Base-by-base conservation (phyloP, 1,140 invertebrate genomes). In the Leptonema lineaticorne region DNA sequence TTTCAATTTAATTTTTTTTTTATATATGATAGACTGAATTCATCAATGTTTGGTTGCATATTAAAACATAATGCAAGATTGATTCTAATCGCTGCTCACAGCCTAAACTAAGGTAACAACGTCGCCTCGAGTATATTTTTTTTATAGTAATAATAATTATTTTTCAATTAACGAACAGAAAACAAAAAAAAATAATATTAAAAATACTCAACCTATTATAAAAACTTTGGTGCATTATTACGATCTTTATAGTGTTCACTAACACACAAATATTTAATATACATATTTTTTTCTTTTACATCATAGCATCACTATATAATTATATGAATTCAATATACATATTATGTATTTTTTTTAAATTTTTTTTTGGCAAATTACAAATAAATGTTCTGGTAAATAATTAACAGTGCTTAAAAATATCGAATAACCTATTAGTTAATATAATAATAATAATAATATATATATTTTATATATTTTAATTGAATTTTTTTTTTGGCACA, bases 101-200 rank as follows among this genome's bases (percentile, higher is more conserved):
- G 68, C 68, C 68, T 69, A 69, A 69, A 69, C 68, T 69, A 69
- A 69, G 68, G 63, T 69, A 69, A 69, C 68, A 65, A 48, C 63
- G 67, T 69, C 62, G 28, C 62, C 50, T 57, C 53, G 30, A 63
- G 37, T 56, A 57, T 37, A 69, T 63, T 33, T 37, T 65, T 24
- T 30, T 50, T 48, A n/a, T 16, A 16, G 14, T 41, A 41, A 63
- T 22, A 41, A n/a, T n/a, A n/a, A n/a, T n/a, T n/a, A n/a, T n/a
- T n/a, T 24, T 48, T 20, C 24, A n/a, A n/a, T n/a, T n/a, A n/a
- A n/a, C n/a, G n/a, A n/a, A n/a, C n/a, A n/a, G n/a, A 63, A 46
- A 63, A 22, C 63, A 56, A 65, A 48, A 24, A 29, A 29, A 18
- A 53, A 53, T 53, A n/a, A n/a, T 26, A 53, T 22, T 53, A 24